phyloP scores from a whole-genome alignment of 2,888 invertebrate genomes.

The Eucera pruinosa region DNA sequence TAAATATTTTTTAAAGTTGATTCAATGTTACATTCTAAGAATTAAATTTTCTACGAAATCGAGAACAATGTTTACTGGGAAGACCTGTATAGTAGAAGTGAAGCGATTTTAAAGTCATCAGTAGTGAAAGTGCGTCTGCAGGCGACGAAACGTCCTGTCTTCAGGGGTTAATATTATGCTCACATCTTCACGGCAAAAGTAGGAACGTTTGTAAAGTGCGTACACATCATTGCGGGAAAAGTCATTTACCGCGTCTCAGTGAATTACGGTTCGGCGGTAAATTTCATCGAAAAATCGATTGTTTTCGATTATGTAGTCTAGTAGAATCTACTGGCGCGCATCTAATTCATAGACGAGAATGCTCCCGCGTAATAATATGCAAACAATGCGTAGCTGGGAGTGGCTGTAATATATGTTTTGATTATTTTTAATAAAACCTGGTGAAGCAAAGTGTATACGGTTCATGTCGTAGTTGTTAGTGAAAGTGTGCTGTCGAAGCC shows the following conservation, averaged over 20 bases:
- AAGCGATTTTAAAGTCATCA: background rate
- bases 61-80: too few species aligned
- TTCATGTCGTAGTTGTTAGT: slow-evolving; percentile 10
- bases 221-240: slow-evolving; percentile 2
- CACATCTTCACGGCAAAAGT: background rate
- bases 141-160: too few species aligned
- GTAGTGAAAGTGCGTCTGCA: slow-evolving; percentile 33
- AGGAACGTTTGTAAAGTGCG: slow-evolving; percentile 1
- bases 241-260: slow-evolving; percentile 7
- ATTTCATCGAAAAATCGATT: background rate
- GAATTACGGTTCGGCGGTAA: background rate
- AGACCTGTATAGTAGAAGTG: too few species aligned
- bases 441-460: background rate
- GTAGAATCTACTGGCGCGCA: background rate
- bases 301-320: background rate
- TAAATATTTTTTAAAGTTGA: background rate
- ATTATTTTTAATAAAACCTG: slow-evolving; percentile 16
- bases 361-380: slow-evolving; percentile 3
- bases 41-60: too few species aligned
- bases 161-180: slow-evolving; percentile 14
- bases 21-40: background rate
- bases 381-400: background rate
- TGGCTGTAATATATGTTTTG: slow-evolving; percentile 1
- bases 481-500: slow-evolving; percentile 11
- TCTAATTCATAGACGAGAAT: background rate